Conservation (phyloP, 2,888 invertebrate species). For the Cantharis flavilabris region DNA sequence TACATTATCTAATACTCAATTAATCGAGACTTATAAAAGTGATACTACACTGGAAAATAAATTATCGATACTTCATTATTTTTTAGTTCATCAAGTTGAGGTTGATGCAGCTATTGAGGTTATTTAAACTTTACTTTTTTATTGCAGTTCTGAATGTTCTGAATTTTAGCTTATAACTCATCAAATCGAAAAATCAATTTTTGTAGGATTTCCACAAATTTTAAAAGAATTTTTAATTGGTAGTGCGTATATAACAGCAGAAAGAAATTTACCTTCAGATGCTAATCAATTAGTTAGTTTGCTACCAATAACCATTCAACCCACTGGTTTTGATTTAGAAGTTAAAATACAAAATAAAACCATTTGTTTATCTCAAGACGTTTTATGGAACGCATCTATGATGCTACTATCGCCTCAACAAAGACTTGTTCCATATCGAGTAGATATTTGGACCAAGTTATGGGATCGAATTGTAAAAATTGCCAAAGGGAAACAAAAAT, state of each 20-base stretch:
- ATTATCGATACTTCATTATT: conserved; percentile 80
- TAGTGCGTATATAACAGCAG: conserved; percentile 71
- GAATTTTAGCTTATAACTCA: conserved; percentile 64
- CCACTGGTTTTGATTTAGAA: conserved; percentile 63
- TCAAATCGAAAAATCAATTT: conserved; percentile 64
- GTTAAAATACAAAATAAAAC: conserved; percentile 62
- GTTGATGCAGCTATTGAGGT: conserved; percentile 76
- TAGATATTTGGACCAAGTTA: conserved; percentile 81
- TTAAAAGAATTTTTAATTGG: conserved; percentile 83
- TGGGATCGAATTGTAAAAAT: conserved; percentile 73
- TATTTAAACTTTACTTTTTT: conserved; percentile 19
- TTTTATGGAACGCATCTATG: conserved; percentile 79
- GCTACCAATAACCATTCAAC: conserved; percentile 71
- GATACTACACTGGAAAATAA: conserved; percentile 72
- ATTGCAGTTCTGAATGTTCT: neutral
- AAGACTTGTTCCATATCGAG: conserved; percentile 78
- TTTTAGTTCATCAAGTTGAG: conserved; percentile 78
- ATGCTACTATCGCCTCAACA: conserved; percentile 85
- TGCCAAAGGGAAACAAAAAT: conserved; percentile 65
- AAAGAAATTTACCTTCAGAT: conserved; percentile 73
- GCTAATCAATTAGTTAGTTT: conserved; percentile 70
- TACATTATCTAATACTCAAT: conserved; percentile 66
- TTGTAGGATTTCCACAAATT: conserved; percentile 66
- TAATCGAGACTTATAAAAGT: conserved; percentile 71
- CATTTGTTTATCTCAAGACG: conserved; percentile 73